Evolutionary conservation across 1,140 invertebrate genomes (phyloP).

Genomic region (Drosophila micromelanica): DNA sequence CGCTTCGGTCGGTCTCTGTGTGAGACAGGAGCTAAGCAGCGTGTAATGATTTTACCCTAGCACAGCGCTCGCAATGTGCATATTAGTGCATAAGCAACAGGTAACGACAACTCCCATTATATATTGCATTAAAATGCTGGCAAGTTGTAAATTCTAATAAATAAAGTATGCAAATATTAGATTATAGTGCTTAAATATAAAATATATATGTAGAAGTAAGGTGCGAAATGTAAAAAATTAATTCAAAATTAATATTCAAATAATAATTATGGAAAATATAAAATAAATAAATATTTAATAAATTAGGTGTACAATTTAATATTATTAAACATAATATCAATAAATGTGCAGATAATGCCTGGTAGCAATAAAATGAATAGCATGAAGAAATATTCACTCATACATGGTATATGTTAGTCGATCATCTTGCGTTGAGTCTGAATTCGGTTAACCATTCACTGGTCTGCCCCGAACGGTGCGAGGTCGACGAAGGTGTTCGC

Average conservation of each 20-base stretch:
- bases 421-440: neutral
- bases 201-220: neutral
- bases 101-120: neutral
- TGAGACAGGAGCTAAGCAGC: conserved; percentile 73
- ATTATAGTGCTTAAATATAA: neutral
- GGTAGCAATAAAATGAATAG: no score
- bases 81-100: neutral
- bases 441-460: conserved; percentile 47
- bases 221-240: no score
- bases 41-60: conserved; percentile 63
- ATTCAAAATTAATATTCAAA: no score
- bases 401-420: conserved; percentile 4
- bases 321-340: neutral
- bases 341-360: no score
- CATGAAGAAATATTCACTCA: no score
- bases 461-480: conserved; percentile 22
- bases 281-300: neutral
- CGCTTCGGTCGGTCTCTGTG: conserved; percentile 30
- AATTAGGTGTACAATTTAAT: neutral
- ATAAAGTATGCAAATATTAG: neutral
- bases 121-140: neutral
- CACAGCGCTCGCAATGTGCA: neutral
- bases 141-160: neutral
- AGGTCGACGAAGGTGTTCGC: conserved; percentile 41
- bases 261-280: no score